Evolutionary conservation across 2,888 invertebrate species (phyloP), one percentile per base, ranked within the genome.

Genomic region (Anodontia alba): DNA sequence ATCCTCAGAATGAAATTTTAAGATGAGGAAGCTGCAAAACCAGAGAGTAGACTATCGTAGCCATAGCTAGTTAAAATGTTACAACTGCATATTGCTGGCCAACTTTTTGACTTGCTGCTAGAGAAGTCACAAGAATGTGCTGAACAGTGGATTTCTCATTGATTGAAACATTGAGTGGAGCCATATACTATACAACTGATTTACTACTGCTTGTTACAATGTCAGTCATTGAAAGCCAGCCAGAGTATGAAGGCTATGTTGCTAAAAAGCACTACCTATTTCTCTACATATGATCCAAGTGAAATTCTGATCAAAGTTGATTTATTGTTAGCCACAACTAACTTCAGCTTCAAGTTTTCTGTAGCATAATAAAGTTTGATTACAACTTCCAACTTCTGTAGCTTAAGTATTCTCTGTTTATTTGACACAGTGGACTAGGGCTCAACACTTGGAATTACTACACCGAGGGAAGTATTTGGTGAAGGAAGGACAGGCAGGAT

Each of bases 61-160:
- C 80, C 15, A 81, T 79, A n/a, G 86, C 82, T 26, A 86, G 42
- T 38, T 87, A 80, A 77, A 86, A 87, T 23, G 84, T 84, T 0
- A 86, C 78, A 54, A 86, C 57, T 1, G 83, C 77, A 68, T 79
- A 81, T 15, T 70, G 23, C 42, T 86, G 84, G 1, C 80, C 81
- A 20, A 74, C 78, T 54, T 36, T 76, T 66, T 69, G 31, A 26
- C 73, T 68, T 36, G 74, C 86, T 17, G 5, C 46, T 1, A 70
- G 31, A 20, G 83, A 88, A 7, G 70, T 43, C 66, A 83, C 72
- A 10, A 86, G 36, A 8, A 86, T 42, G 29, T 84, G 54, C 26
- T 86, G 77, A 0, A 87, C 84, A 15, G 86, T 88, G 26, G 83
- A 17, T 49, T 66, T 78, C 38, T 86, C 84, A 51, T 74, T 87